A percentile compares a stretch with the other conserved stretches of the same genome.
These are phyloP conservation scores for Caenorhabditis sp. DNA, from an alignment of 2,888 invertebrate species.

Conservation along the genomic window DNA sequence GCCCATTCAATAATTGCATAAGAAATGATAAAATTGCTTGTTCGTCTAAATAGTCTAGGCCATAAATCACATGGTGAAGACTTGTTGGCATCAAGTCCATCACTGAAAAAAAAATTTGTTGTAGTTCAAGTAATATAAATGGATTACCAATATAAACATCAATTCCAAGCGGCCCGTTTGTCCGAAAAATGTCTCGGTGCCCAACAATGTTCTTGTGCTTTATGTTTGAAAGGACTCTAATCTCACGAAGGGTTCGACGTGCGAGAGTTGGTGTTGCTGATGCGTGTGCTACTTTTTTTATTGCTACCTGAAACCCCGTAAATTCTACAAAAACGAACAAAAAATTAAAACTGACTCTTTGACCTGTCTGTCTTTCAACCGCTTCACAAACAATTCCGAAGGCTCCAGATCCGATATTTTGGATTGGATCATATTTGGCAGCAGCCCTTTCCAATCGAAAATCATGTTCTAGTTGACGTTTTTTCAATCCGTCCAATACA, in stretches of 20 bases:
- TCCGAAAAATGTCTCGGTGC: conserved; percentile 64
- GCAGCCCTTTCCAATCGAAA: conserved; percentile 62
- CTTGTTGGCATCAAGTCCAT: conserved; percentile 68
- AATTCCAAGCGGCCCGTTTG: conserved; percentile 63
- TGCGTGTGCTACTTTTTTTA: conserved; percentile 68
- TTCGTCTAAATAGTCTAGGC: conserved; percentile 57
- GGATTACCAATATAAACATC: conserved; percentile 60
- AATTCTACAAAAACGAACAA: too few relatives aligned
- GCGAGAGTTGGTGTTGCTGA: conserved; percentile 68
- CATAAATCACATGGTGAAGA: conserved; percentile 66
- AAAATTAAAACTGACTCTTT: conserved; percentile 2
- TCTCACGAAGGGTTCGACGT: conserved; percentile 64
- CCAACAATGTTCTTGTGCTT: conserved; percentile 65
- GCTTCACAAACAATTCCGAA: conserved; percentile 69
- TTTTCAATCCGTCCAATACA: conserved; percentile 63
- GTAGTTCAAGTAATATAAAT: too few relatives aligned
- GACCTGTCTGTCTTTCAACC: conserved; percentile 44
- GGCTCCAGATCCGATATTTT: conserved; percentile 67
- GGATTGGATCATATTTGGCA: conserved; percentile 54
- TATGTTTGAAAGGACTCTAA: conserved; percentile 65
- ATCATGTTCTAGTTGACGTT: conserved; percentile 62
- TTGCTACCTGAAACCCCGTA: conserved; percentile 65
- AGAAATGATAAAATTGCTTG: conserved; percentile 57
- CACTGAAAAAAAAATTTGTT: conserved; percentile 40
- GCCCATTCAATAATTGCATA: conserved; percentile 60